Conservation (phyloP, 1,140 invertebrate genomes). For the Zophobas morio region DNA sequence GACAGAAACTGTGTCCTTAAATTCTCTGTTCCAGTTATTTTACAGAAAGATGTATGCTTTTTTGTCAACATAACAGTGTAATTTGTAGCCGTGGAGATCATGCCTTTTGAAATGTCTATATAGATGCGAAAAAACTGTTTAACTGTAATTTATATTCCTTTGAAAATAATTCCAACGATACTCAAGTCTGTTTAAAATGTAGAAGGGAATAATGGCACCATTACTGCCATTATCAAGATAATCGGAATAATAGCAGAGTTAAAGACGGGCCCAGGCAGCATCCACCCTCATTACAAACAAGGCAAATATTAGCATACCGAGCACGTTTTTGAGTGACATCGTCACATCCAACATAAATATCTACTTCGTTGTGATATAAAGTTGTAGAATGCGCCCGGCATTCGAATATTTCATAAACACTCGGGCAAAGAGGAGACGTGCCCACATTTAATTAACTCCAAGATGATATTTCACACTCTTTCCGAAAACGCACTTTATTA, state of each 20-base stretch:
- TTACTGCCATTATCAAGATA: slow-evolving; percentile 12
- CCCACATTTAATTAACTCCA: slow-evolving; percentile 43
- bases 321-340: slow-evolving; percentile 49
- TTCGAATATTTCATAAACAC: slow-evolving; percentile 51
- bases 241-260: slow-evolving; percentile 7
- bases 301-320: slow-evolving; percentile 45
- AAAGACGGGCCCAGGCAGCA: neutral
- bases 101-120: no score
- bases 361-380: slow-evolving; percentile 48
- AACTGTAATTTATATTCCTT: no score
- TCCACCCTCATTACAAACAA: slow-evolving; percentile 16
- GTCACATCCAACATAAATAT: slow-evolving; percentile 50
- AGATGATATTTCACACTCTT: slow-evolving; percentile 45
- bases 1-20: no score
- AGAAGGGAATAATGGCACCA: no score
- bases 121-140: no score
- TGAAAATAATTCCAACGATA: no score
- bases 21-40: no score
- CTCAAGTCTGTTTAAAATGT: no score
- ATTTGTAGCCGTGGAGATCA: no score
- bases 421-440: slow-evolving; percentile 24
- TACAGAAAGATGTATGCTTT: no score
- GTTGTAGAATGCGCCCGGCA: slow-evolving; percentile 46
- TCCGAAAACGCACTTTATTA: slow-evolving; percentile 38
- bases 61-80: no score